Base-by-base conservation (phyloP, 2,888 invertebrate genomes). In the Phengaris arion region DNA sequence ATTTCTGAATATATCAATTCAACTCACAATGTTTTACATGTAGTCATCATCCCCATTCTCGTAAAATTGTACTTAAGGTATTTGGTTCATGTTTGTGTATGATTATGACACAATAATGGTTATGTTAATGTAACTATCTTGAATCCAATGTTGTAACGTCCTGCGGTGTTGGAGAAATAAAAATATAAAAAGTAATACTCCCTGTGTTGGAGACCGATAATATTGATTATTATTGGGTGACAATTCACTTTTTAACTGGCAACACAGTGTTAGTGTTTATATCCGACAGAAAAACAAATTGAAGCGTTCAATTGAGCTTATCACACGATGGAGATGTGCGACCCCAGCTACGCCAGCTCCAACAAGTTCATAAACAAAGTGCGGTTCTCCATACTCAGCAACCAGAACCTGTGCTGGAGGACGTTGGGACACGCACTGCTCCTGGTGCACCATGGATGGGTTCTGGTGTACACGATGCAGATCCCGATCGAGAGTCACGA, bases 391-490 rank as follows among this genome's bases (percentile, higher is more conserved):
- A 35, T 72, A 10, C 22, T 6, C 72, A 35, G 35, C 72, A 52
- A 54, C 72, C 22, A 9, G 6, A 35, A 22, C 35, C 45, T 72
- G 35, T 72, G 72, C 9, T 72, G 72, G n/a, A n/a, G 72, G 72
- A 72, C 72, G 3, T 13, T 52, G 52, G 35, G 22, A 13, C 72
- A 72, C 72, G 54, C 54, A 5, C 52, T 72, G 52, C 35, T 15
- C 12, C 1, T 52, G 6, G 10, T 72, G 35, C 72, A 72, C 72
- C 72, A 72, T 35, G 52, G 15, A 22, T 52, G 13, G 12, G 8
- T 54, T 13, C 51, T 51, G 22, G 54, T 52, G 52, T 72, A 72
- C 72, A 54, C 72, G 22, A 22, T 52, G 13, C 52, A 52, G 22
- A 72, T 72, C 22, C 35, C 52, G 10, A 35, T 72, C 13, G 54